Conservation (phyloP, 2,113 vertebrate species). For the Strigops habroptila region DNA sequence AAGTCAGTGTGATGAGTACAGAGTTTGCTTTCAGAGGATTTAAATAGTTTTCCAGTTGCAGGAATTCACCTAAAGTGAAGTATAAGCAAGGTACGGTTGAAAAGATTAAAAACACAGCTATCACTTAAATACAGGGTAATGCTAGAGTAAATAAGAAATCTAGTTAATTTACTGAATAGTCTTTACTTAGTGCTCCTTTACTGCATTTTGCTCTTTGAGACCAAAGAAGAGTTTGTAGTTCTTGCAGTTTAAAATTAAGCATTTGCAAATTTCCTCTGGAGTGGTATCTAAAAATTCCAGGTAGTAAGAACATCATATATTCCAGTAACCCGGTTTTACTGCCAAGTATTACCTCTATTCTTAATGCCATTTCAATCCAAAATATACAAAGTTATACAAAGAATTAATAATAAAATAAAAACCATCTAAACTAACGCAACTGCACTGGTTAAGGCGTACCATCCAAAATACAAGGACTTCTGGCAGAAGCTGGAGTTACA, state of each 20-base stretch:
- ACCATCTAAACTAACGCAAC: background rate
- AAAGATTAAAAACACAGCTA: background rate
- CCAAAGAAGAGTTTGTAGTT: background rate
- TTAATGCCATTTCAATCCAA: background rate
- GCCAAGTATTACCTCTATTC: background rate
- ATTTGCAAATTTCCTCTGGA: background rate
- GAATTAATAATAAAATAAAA: background rate
- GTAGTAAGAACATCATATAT: background rate
- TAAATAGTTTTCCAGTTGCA: background rate
- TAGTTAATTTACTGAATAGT: background rate
- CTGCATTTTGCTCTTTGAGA: background rate
- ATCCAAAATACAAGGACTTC: background rate
- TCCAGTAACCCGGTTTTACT: background rate
- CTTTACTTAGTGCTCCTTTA: background rate
- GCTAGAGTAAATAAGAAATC: background rate
- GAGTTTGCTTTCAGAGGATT: background rate
- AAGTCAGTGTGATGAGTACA: background rate
- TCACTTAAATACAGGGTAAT: background rate
- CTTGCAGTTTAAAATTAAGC: background rate
- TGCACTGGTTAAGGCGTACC: background rate
- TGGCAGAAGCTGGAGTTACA: background rate
- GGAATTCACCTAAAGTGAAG: background rate
- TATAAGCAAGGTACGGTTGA: background rate
- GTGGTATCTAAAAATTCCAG: background rate
- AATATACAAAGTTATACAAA: background rate